A percentile compares a stretch with the other conserved stretches of the same genome.
phyloP scores from a whole-genome alignment of 2,113 vertebrate species.

The Gavialis gangeticus region DNA sequence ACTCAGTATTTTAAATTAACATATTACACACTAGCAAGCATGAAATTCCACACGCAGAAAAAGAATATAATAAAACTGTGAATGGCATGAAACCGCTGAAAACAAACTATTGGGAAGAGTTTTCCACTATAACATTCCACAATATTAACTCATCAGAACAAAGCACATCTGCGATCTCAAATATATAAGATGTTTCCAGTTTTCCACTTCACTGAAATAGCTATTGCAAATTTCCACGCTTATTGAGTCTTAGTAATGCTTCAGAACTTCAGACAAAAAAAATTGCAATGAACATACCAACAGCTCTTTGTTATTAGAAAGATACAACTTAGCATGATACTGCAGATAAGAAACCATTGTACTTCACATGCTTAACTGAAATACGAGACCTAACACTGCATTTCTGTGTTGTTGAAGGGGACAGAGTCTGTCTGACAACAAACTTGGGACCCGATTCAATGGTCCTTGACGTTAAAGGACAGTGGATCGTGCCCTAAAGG shows the following conservation, averaged over 20 bases:
- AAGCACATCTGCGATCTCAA: slow-evolving; percentile 75
- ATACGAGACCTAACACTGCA: background rate
- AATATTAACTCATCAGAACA: slow-evolving; percentile 77
- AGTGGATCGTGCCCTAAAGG: too few species aligned
- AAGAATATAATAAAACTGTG: slow-evolving; percentile 17
- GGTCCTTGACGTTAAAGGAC: too few species aligned
- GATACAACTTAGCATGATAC: background rate
- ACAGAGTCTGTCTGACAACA: background rate
- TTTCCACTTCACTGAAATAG: background rate
- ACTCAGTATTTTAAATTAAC: slow-evolving; percentile 62
- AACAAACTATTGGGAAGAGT: slow-evolving; percentile 58
- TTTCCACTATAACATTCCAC: slow-evolving; percentile 73
- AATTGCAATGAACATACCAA: background rate
- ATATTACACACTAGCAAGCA: slow-evolving; percentile 2
- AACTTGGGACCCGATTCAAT: background rate
- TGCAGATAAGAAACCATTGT: background rate
- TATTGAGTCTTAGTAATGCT: background rate
- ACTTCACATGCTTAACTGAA: background rate
- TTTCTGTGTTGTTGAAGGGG: slow-evolving; percentile 22
- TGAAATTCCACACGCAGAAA: slow-evolving; percentile 27
- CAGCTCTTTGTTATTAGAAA: background rate
- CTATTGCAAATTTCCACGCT: background rate
- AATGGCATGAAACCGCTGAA: slow-evolving; percentile 61
- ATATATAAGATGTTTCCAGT: slow-evolving; percentile 5
- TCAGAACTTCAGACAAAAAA: slow-evolving; percentile 27